Base-by-base conservation (phyloP, 2,113 vertebrate species). In the Petromus typicus region DNA sequence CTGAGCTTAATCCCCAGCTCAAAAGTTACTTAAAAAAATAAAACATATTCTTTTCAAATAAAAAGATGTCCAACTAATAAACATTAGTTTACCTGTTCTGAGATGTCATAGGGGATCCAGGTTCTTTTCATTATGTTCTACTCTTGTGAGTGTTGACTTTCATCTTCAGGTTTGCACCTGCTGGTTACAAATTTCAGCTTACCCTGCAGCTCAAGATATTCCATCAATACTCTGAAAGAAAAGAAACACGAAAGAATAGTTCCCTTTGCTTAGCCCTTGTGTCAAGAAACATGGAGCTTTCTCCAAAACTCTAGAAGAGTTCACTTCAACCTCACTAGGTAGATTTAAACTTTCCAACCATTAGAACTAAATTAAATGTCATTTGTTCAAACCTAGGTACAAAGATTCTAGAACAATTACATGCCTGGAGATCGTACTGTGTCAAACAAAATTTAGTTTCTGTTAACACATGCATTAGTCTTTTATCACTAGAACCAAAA, bases 391-490 rank as follows among this genome's bases (percentile, higher is more conserved):
- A 86, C 0, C 11, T 43, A 79, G 5, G 13, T 79, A 43, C 63
- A 79, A 93, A 83, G 34, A 93, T 48, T 27, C 9, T 89, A 23
- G 23, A 32, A 83, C 95, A 97, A 57, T 87, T 83, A n/a, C 9
- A 48, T 73, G 25, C 32, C 34, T 94, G 25, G 40, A 80, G 17
- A 54, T 75, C 87, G 13, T 83, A 51, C 2, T 79, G 1, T 16
- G n/a, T 76, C 78, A 78, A 43, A 66, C 10, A 37, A 85, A 89
- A 75, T 57, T 80, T 18, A 48, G 56, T 13, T 32, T 80, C 66
- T 93, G 17, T 61, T 84, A 87, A 63, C 43, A 91, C 45, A 71
- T 40, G 18, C 40, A 40, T 71, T 71, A 37, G n/a, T n/a, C 40
- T 71, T 71, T 71, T 40, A 71, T 40, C 67, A 22, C 37, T 40